Conservation (phyloP, 2,113 vertebrate genomes). For the Ctenomys sociabilis region DNA sequence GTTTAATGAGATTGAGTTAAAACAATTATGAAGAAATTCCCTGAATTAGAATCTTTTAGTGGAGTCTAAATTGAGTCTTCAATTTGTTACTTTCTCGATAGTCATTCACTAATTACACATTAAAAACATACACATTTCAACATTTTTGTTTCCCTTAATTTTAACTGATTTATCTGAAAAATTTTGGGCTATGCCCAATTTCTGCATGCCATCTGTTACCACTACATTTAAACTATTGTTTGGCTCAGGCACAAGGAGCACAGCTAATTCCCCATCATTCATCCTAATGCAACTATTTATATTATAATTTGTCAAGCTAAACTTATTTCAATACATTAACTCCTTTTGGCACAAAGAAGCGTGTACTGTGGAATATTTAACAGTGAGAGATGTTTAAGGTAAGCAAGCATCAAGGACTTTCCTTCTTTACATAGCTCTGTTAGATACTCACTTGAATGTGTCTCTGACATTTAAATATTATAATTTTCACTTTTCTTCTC, state of each 20-base stretch:
- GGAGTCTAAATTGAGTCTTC: slow-evolving; percentile 60
- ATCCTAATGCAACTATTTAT: slow-evolving; percentile 12
- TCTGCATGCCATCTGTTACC: slow-evolving; percentile 67
- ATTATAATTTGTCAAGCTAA: slow-evolving; percentile 55
- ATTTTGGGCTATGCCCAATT: slow-evolving; percentile 55
- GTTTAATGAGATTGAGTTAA: slow-evolving; percentile 68
- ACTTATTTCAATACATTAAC: slow-evolving; percentile 40
- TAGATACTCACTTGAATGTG: not conserved
- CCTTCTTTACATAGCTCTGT: not conserved
- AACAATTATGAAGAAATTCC: slow-evolving; percentile 68
- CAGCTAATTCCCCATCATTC: slow-evolving; percentile 44
- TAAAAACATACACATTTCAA: slow-evolving; percentile 66
- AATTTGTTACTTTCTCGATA: slow-evolving; percentile 59
- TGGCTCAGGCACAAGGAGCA: not conserved
- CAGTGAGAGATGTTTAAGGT: not conserved
- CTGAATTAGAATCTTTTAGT: slow-evolving; percentile 63
- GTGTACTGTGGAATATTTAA: slow-evolving; percentile 29
- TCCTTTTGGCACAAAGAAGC: not conserved
- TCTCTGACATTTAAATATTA: not conserved
- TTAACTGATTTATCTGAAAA: slow-evolving; percentile 75
- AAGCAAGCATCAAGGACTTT: not conserved
- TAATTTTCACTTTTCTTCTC: not conserved
- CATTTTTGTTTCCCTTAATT: slow-evolving; percentile 77
- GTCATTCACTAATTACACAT: slow-evolving; percentile 7
- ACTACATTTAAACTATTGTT: slow-evolving; percentile 17